Percentiles rank a stretch among this genome's conserved stretches.
Conservation (phyloP, 2,888 invertebrate genomes). For the Crocallis elinguaria region DNA sequence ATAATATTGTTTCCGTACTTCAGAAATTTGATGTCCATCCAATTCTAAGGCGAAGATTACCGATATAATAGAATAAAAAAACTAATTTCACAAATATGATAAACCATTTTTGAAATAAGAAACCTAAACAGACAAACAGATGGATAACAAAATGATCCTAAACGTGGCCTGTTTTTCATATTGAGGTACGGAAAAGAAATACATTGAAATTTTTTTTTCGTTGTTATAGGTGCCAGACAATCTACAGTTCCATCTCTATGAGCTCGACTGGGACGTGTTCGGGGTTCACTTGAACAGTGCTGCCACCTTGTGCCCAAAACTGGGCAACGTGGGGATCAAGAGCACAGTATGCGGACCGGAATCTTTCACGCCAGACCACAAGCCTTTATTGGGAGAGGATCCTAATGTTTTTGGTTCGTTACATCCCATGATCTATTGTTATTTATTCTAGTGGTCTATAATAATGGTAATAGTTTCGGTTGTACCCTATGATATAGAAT, state of each 20-base stretch:
- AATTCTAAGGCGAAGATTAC: no score
- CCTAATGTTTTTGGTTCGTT: conserved; percentile 84
- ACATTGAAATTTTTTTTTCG: conserved; percentile 1
- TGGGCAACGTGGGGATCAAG: conserved; percentile 91
- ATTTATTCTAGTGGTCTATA: not conserved
- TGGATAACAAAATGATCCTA: no score
- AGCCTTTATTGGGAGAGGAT: conserved; percentile 92
- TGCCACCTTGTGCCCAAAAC: conserved; percentile 89
- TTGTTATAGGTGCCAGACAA: conserved; percentile 86
- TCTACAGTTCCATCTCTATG: conserved; percentile 93
- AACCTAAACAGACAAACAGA: no score
- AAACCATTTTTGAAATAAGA: no score
- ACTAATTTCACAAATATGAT: no score
- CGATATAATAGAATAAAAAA: no score
- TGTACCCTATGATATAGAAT: no score
- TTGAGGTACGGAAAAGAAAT: conserved; percentile 56
- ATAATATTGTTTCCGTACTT: no score
- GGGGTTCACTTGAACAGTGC: conserved; percentile 90
- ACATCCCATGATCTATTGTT: not conserved
- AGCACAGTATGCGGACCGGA: conserved; percentile 96
- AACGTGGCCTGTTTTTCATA: no score
- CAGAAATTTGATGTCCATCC: no score
- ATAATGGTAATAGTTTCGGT: not conserved
- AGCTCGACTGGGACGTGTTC: conserved; percentile 94
- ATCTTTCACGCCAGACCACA: conserved; percentile 96